phyloP scores from a whole-genome alignment of 2,113 vertebrate species.

The Odobenus rosmarus region DNA sequence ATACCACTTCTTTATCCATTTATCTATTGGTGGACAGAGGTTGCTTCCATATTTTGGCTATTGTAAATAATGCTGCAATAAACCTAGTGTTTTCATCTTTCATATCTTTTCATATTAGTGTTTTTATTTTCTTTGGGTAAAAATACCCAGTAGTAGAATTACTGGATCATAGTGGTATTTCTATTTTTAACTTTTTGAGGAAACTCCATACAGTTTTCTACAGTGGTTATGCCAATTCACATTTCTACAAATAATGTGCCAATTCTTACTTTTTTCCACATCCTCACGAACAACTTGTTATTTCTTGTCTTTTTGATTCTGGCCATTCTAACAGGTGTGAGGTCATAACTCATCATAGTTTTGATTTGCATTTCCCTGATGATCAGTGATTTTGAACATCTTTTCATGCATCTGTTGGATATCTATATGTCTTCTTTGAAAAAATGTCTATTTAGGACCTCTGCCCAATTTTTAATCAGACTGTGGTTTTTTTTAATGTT shows the following conservation, averaged over 20 bases:
- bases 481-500: not conserved
- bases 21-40: not conserved
- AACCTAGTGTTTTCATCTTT: not conserved
- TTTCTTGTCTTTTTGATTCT: not conserved
- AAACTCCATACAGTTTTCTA: not conserved
- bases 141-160: not conserved
- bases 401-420: not conserved
- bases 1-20: not conserved
- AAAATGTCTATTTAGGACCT: not conserved
- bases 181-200: not conserved
- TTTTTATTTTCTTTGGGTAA: not conserved
- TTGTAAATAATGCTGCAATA: not conserved
- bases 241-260: not conserved
- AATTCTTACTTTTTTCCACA: not conserved
- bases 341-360: not conserved
- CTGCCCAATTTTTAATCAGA: not conserved
- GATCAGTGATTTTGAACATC: not conserved
- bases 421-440: not conserved
- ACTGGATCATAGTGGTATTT: not conserved
- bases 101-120: not conserved
- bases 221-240: not conserved
- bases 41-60: not conserved
- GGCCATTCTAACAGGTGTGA: not conserved
- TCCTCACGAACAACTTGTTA: not conserved
- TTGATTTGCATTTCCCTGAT: not conserved